phyloP scores from a whole-genome alignment of 2,888 invertebrate genomes.

The Caenorhabditis sp. region DNA sequence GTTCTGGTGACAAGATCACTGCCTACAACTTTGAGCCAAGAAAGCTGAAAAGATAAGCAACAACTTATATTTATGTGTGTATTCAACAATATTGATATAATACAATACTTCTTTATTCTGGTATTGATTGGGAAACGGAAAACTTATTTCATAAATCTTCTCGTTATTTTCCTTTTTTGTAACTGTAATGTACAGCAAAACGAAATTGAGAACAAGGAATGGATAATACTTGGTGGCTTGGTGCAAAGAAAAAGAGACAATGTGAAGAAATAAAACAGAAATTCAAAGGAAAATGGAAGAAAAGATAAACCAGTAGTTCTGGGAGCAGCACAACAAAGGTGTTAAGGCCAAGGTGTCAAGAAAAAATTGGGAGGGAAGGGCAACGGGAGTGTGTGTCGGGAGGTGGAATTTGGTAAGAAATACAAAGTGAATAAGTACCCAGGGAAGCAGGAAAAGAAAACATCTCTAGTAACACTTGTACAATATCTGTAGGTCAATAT shows the following conservation, averaged over 20 bases:
- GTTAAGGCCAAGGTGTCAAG: constrained; percentile 6
- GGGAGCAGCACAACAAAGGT: constrained; percentile 12
- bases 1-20: constrained; percentile 36
- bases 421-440: constrained; percentile 4
- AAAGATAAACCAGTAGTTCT: constrained; percentile 23
- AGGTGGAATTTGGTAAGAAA: constrained; percentile 6
- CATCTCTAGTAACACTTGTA: not conserved
- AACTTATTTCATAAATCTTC: constrained; percentile 4
- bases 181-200: not conserved
- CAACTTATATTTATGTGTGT: constrained; percentile 1
- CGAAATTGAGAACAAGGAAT: not conserved
- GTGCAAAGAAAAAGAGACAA: no score
- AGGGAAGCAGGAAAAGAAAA: not conserved
- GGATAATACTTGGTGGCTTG: no score
- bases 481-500: no score
- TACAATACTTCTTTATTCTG: constrained; percentile 6
- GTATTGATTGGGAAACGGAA: not conserved
- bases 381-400: constrained; percentile 10
- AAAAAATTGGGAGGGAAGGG: not conserved
- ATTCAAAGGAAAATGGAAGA: not conserved
- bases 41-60: no score
- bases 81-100: not conserved
- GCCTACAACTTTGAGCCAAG: constrained; percentile 47
- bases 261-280: not conserved
- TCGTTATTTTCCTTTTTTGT: not conserved